phyloP scores from a whole-genome alignment of 2,113 vertebrate species.

The Anthoscopus minutus region DNA sequence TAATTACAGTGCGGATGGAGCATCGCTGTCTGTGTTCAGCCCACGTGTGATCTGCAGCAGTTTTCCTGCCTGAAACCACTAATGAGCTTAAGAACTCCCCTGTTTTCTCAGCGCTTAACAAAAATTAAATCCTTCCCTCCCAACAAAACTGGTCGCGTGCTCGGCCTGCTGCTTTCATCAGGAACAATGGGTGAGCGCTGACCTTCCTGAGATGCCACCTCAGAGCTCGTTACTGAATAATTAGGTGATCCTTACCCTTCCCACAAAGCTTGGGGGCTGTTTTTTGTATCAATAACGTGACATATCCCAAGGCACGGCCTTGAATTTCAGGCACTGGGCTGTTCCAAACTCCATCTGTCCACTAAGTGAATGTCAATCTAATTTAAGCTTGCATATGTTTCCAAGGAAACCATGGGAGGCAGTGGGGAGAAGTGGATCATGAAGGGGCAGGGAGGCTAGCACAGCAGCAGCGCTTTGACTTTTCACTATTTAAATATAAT shows the following conservation, averaged over 20 bases:
- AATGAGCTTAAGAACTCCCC: slow-evolving; percentile 15
- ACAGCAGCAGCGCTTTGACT: background rate
- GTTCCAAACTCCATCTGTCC: slow-evolving; percentile 53
- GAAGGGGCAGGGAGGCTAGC: background rate
- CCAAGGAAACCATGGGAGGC: slow-evolving; percentile 47
- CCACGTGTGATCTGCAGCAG: background rate
- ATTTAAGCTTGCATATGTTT: slow-evolving; percentile 44
- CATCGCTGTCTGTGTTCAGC: background rate
- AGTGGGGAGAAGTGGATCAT: background rate
- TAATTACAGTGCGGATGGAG: background rate
- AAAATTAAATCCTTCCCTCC: slow-evolving; percentile 15
- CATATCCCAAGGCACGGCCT: background rate
- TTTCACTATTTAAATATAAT: background rate
- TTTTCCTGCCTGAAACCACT: background rate
- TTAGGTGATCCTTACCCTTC: background rate
- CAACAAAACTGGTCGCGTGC: background rate
- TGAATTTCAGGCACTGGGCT: slow-evolving; percentile 1
- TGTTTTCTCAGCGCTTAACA: background rate
- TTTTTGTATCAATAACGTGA: background rate
- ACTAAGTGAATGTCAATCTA: slow-evolving; percentile 36
- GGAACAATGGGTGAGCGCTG: background rate
- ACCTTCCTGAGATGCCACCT: slow-evolving; percentile 16
- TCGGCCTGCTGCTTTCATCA: background rate
- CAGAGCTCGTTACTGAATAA: background rate
- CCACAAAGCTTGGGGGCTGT: background rate